Conservation (phyloP, 2,888 invertebrate genomes). For the Mallateleia sp. region DNA sequence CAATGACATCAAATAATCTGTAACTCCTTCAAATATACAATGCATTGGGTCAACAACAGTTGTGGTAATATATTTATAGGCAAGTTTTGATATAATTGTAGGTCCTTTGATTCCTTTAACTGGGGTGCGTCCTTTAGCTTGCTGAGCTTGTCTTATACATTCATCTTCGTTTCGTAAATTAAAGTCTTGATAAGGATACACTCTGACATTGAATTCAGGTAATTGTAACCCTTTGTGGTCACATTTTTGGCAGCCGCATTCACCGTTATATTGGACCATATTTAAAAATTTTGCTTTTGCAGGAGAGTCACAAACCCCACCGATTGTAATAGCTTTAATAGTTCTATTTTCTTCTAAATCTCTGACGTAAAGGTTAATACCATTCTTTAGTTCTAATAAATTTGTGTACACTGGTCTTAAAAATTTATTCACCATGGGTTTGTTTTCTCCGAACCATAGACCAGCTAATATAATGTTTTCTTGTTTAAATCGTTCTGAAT, state of each 20-base stretch:
- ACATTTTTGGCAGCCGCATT: slow-evolving; percentile 66
- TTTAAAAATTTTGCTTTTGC: slow-evolving; percentile 71
- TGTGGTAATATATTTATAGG: slow-evolving; percentile 22
- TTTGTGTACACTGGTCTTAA: neutral
- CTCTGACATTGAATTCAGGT: slow-evolving; percentile 7
- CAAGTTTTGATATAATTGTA: slow-evolving; percentile 12
- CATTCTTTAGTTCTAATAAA: neutral
- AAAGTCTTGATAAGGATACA: slow-evolving; percentile 34
- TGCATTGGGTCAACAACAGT: slow-evolving; percentile 68
- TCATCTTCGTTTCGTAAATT: slow-evolving; percentile 31
- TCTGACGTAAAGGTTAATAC: too few species aligned
- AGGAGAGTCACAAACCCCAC: slow-evolving; percentile 58
- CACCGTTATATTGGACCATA: slow-evolving; percentile 70
- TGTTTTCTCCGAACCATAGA: slow-evolving; percentile 29
- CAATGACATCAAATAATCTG: slow-evolving; percentile 25
- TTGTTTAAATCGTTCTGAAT: neutral
- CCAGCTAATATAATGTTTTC: slow-evolving; percentile 15
- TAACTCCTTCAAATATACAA: slow-evolving; percentile 56
- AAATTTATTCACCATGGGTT: slow-evolving; percentile 20
- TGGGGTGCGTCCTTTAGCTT: neutral
- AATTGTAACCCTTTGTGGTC: slow-evolving; percentile 40
- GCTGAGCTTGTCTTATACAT: neutral
- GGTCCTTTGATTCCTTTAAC: slow-evolving; percentile 28
- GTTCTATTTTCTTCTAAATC: neutral
- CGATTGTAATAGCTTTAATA: slow-evolving; percentile 23